Evolutionary conservation across 2,113 vertebrate genomes (phyloP).

Genomic region (Daboia siamensis): DNA sequence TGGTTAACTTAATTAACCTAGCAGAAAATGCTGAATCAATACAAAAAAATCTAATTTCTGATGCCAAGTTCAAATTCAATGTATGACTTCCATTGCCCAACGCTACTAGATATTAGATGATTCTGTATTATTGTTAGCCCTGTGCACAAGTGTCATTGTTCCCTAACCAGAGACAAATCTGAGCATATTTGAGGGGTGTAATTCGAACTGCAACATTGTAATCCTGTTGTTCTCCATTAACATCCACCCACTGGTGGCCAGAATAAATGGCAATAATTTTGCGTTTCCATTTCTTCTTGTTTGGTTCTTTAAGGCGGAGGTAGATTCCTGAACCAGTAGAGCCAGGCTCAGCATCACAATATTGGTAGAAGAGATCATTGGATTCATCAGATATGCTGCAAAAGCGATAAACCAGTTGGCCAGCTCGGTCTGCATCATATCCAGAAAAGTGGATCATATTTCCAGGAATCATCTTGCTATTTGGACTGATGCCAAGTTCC

Average conservation of each 20-base stretch:
- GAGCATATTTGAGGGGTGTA: constrained; percentile 92
- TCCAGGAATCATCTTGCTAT: constrained; percentile 83
- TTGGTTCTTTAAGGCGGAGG: constrained; percentile 88
- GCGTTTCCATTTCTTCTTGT: constrained; percentile 87
- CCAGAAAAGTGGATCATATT: constrained; percentile 95
- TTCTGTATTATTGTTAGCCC: constrained; percentile 60
- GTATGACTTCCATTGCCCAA: not conserved
- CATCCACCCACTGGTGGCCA: constrained; percentile 92
- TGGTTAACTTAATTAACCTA: constrained; percentile 30
- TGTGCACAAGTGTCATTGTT: constrained; percentile 76
- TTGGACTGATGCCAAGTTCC: constrained; percentile 88
- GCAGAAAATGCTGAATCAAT: constrained; percentile 27
- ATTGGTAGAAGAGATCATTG: constrained; percentile 88
- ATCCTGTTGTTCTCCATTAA: constrained; percentile 86
- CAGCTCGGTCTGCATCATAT: constrained; percentile 87
- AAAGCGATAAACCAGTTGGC: constrained; percentile 90
- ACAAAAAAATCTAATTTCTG: constrained; percentile 23
- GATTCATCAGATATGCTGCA: constrained; percentile 93
- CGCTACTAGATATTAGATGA: not conserved
- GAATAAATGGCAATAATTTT: constrained; percentile 93
- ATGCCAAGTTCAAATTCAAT: constrained; percentile 31
- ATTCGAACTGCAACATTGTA: constrained; percentile 96
- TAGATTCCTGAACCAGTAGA: constrained; percentile 94
- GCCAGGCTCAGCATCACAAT: constrained; percentile 90
- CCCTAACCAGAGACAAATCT: constrained; percentile 95